A percentile compares a stretch with the other conserved stretches of the same genome.
Conservation (phyloP, 2,113 vertebrate genomes). For the Illadopsis cleaveri region DNA sequence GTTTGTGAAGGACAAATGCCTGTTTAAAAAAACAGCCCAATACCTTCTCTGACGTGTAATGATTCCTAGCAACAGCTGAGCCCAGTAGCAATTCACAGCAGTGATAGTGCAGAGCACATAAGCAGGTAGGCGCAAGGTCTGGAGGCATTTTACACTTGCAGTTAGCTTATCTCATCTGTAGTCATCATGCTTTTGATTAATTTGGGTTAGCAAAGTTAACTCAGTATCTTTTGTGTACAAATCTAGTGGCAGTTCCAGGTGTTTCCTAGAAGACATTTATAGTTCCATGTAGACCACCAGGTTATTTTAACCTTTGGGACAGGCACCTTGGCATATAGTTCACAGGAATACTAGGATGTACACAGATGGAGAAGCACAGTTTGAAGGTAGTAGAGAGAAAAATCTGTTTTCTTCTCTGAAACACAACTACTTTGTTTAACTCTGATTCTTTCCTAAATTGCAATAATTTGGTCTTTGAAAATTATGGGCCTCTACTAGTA, state of each 20-base stretch:
- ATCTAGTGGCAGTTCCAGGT: neutral
- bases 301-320: neutral
- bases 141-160: neutral
- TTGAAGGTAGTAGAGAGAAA: neutral
- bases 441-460: conserved; percentile 30
- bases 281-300: neutral
- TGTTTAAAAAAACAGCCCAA: neutral
- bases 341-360: neutral
- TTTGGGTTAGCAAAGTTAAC: neutral
- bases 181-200: neutral
- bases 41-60: neutral
- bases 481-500: conserved; percentile 12
- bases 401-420: neutral
- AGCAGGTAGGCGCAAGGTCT: neutral
- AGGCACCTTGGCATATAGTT: neutral
- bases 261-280: neutral
- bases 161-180: neutral
- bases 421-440: neutral
- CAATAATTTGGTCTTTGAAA: conserved; percentile 20
- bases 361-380: neutral
- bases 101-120: neutral
- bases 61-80: neutral
- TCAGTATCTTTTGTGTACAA: neutral
- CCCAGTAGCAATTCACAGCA: neutral
- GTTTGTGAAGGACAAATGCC: neutral